Evolutionary conservation across 2,888 invertebrate species (phyloP), one percentile per base, ranked within the genome.

Genomic region (Ceramica pisi): DNA sequence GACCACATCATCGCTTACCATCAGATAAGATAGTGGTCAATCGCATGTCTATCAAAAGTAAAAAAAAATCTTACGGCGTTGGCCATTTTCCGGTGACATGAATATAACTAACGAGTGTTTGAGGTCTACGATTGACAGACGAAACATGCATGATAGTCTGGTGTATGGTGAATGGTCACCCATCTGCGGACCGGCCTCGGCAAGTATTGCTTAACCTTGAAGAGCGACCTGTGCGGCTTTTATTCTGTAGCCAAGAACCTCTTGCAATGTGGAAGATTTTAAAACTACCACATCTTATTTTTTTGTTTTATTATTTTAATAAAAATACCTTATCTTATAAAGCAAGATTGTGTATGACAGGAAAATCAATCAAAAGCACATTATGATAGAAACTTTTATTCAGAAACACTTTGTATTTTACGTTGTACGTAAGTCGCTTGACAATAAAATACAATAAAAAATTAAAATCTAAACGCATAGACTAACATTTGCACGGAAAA

Each of bases 361-460:
- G 19, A 3, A 51, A 41, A 53, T 44, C 57, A 71, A 56, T 8
- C 48, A 63, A 64, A 53, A 53, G 14, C 16, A 31, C 5, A 38
- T 46, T 59, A 62, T 3, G 12, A 50, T 26, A 71, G 31, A 74
- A 76, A 55, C 38, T 68, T 83, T 71, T 70, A 77, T 59, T 83
- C 46, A 48, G 31, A 82, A 81, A 71, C 67, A 70, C 56, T 80
- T 75, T 83, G 81, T 31, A 31, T 31, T 31, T 31, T 31, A 31
- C 81, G 48, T 72, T 75, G 63, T 70, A 70, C 64, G 23, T 64
- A 48, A 50, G 71, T 62, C 51, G 63, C 53, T 50, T 50, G 50
- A 56, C 44, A 41, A 71, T 64, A 71, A 59, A 75, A 74, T 65
- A 64, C n/a, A 67, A 67, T 64, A 48, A 59, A 72, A 78, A 57